Evolutionary conservation across 1,140 invertebrate species (phyloP).

Genomic region (Drosophila santomea): DNA sequence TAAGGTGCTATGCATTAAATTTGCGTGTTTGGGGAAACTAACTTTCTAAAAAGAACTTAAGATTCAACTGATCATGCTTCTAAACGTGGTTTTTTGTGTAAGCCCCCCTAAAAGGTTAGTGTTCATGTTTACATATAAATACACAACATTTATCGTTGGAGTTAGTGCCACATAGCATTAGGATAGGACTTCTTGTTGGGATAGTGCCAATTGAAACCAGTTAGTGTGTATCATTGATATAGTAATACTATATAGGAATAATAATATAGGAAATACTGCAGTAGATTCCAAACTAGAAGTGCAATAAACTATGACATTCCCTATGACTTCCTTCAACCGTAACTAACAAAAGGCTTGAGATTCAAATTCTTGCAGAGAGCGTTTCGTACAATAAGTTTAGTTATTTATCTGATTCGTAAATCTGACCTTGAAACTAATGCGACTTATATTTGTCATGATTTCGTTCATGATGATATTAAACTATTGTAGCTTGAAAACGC

Average conservation of each 20-base stretch:
- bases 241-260: too few relatives aligned
- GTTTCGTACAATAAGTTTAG: slow-evolving; percentile 7
- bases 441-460: too few relatives aligned
- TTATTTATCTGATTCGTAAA: background rate
- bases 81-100: slow-evolving; percentile 24
- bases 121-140: slow-evolving; percentile 31
- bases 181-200: background rate
- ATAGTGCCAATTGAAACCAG: slow-evolving; percentile 5
- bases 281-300: background rate
- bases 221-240: background rate
- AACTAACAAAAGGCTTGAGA: slow-evolving; percentile 3
- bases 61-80: slow-evolving; percentile 21
- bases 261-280: background rate
- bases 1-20: slow-evolving; percentile 7
- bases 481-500: background rate
- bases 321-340: background rate
- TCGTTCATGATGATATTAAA: too few relatives aligned
- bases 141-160: slow-evolving; percentile 21
- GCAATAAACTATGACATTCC: background rate
- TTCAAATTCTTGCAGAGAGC: slow-evolving; percentile 3
- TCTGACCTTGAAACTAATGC: background rate
- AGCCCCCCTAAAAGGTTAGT: slow-evolving; percentile 39
- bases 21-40: slow-evolving; percentile 6
- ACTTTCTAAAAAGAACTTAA: slow-evolving; percentile 12
- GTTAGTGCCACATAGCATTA: slow-evolving; percentile 37